Base-by-base conservation (phyloP, 1,140 invertebrate species). In the Listronotus oregonensis region DNA sequence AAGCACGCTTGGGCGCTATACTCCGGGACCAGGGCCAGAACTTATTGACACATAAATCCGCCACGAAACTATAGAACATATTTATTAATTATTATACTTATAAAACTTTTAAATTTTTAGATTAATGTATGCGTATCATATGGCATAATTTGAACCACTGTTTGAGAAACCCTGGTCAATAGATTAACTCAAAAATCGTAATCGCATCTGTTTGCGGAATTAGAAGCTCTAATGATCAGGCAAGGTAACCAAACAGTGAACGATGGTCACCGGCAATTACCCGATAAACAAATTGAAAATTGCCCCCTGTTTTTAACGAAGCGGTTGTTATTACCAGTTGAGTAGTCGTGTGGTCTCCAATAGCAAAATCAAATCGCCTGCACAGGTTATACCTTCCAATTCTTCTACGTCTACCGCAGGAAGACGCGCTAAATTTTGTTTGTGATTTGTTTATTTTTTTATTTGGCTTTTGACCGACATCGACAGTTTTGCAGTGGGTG, bases 261-360 rank as follows among this genome's bases (percentile, higher is more conserved):
- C 27, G 59, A 62, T 55, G 50, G 51, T 43, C 49, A 62, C 52
- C 60, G 27, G 15, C 60, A 62, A 62, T 62, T 62, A 62, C 47
- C 32, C 50, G 60, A 62, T 62, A 62, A 54, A 54, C 60, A 62
- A 62, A 62, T 62, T 62, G 60, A 55, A 62, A 62, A 62, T 62
- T 62, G 50, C 60, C 60, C 50, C 50, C 34, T 21, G 12, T 56
- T 62, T 52, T 15, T 15, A 54, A 15, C 49, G 12, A 49, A 47
- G 60, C 49, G 47, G 21, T 54, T 54, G 60, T 62, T 62, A 62
- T 34, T 52, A 37, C 49, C 27, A 52, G 47, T 52, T 54, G 59
- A 52, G 51, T 42, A 52, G 39, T 54, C 50, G 60, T 43, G 27
- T 62, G 49, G 60, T 62, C 47, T 58, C 55, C 27, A 46, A 58